Evolutionary conservation across 2,113 vertebrate genomes (phyloP), one percentile per base, ranked within the genome.

Genomic region (Poeciliopsis occidentalis): DNA sequence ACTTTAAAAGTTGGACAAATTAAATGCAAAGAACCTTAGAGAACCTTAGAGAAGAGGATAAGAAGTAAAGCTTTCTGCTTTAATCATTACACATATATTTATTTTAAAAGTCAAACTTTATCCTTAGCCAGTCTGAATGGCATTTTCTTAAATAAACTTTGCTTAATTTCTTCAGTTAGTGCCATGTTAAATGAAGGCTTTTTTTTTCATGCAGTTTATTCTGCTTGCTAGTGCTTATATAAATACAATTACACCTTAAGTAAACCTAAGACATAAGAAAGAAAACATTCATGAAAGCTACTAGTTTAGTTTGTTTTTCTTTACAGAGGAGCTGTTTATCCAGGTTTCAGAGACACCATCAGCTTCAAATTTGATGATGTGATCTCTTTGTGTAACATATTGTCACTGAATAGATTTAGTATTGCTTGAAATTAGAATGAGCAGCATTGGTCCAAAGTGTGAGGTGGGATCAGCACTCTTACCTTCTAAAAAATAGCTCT

Each of bases 401-500:
- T 72, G 69, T 65, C 62, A 63, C 85, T 82, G 70, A 75, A 74
- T 32, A 60, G 73, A 37, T 72, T 69, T 80, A 62, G 76, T 71
- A 75, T 76, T 79, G 68, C 71, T 73, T 69, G 39, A 71, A 69
- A 85, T 86, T 73, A 22, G 75, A 66, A 87, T 64, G 64, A 70
- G 26, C 77, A 70, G 19, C 11, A 61, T 5, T 22, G 86, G 67
- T 63, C 51, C 13, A 39, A 67, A 73, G 76, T 75, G 80, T 82
- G 85, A 65, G 81, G 70, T 85, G 66, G 3, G 78, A 80, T 84
- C 76, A 75, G 77, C 83, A 41, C 64, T 79, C 72, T 70, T 74
- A 76, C 47, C 64, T 24, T 3, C 51, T 10, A 11, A 65, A 31
- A 65, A 70, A 31, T 87, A 65, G 66, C 76, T 82, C 30, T 64